phyloP scores from a whole-genome alignment of 1,140 invertebrate genomes.

The Adoxophyes honmai region DNA sequence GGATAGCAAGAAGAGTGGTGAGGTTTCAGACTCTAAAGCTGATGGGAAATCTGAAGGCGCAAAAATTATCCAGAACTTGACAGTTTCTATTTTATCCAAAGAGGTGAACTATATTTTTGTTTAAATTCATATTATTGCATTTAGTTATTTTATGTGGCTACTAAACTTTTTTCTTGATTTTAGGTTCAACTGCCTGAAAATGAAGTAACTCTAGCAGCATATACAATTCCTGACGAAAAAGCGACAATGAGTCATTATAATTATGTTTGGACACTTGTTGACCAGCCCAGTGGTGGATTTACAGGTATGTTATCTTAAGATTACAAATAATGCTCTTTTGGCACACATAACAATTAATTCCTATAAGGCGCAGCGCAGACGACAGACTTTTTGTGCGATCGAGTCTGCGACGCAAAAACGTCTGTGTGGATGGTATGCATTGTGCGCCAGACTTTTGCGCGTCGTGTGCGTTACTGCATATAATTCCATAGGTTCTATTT shows the following conservation, averaged over 20 bases:
- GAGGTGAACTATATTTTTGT: constrained; percentile 74
- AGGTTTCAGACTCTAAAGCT: constrained; percentile 37
- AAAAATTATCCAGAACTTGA: constrained; percentile 80
- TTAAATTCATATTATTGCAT: background rate
- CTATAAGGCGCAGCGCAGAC: too few species aligned
- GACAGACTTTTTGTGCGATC: too few species aligned
- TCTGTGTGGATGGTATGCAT: too few species aligned
- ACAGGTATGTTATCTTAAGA: constrained; percentile 60
- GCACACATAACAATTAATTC: too few species aligned
- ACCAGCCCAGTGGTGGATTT: constrained; percentile 87
- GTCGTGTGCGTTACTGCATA: too few species aligned
- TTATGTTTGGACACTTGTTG: constrained; percentile 92
- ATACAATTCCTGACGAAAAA: constrained; percentile 86
- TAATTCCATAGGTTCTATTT: too few species aligned
- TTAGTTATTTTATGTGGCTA: background rate
- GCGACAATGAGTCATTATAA: constrained; percentile 86
- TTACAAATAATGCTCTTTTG: constrained; percentile 4
- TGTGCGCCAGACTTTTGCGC: too few species aligned
- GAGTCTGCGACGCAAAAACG: too few species aligned
- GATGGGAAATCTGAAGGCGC: constrained; percentile 53
- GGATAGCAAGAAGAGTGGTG: constrained; percentile 54
- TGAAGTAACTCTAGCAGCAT: constrained; percentile 87
- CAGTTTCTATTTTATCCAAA: constrained; percentile 88
- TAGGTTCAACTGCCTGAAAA: constrained; percentile 84
- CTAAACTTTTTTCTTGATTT: constrained; percentile 10